Evolutionary conservation across 2,113 vertebrate species (phyloP).

Genomic region (Apteryx owenii): DNA sequence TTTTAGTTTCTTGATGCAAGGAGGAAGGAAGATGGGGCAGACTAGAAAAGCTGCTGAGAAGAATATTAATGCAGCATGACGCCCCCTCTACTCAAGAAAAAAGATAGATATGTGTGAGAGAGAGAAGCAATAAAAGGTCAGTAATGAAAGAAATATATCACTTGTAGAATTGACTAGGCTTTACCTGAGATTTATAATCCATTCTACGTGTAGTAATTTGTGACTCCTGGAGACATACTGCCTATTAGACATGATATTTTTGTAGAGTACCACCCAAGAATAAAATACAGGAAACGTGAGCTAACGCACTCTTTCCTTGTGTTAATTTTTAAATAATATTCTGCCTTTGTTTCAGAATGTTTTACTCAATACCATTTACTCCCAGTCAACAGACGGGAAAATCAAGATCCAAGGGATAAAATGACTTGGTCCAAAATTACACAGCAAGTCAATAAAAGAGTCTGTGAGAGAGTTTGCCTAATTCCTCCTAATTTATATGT

Average conservation of each 20-base stretch:
- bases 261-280: constrained; percentile 46
- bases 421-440: neutral
- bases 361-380: neutral
- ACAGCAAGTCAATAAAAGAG: neutral
- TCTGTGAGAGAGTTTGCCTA: neutral
- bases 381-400: neutral
- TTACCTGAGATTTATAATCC: constrained; percentile 73
- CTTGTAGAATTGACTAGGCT: constrained; percentile 63
- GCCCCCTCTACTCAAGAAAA: neutral
- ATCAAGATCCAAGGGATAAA: neutral
- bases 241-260: constrained; percentile 26
- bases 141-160: constrained; percentile 75
- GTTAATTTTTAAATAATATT: neutral
- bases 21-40: neutral
- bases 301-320: neutral
- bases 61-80: constrained; percentile 34
- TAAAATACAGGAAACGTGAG: neutral
- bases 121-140: constrained; percentile 70
- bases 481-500: neutral
- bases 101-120: constrained; percentile 17
- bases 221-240: constrained; percentile 57
- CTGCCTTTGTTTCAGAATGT: neutral
- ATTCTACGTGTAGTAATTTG: constrained; percentile 46
- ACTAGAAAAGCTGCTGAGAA: constrained; percentile 6
- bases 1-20: neutral